phyloP scores from a whole-genome alignment of 2,888 invertebrate genomes.

The Agrotis segetum region DNA sequence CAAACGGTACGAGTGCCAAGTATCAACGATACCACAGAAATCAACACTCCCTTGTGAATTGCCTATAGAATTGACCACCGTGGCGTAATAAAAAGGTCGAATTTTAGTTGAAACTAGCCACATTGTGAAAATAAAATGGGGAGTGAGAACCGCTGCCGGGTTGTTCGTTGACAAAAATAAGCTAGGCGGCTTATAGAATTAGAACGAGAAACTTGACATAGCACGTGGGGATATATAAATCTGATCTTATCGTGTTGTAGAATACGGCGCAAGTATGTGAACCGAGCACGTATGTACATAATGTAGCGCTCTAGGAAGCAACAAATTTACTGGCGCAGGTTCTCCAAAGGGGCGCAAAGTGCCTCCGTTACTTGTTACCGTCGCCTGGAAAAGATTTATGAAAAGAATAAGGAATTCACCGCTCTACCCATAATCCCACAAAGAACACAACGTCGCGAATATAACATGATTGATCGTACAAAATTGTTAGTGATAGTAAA shows the following conservation, averaged over 20 bases:
- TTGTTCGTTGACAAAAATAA: neutral
- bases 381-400: constrained; percentile 63
- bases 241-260: constrained; percentile 42
- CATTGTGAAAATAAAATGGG: constrained; percentile 2
- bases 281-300: constrained; percentile 53
- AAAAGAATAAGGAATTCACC: constrained; percentile 61
- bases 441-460: constrained; percentile 53
- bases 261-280: constrained; percentile 47
- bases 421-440: constrained; percentile 51
- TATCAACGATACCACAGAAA: constrained; percentile 30
- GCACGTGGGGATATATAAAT: constrained; percentile 43
- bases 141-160: neutral
- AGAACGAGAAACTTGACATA: constrained; percentile 24
- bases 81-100: neutral
- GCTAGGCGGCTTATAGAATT: constrained; percentile 23
- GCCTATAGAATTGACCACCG: neutral
- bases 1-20: constrained; percentile 41
- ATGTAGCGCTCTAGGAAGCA: constrained; percentile 59
- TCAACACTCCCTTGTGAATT: constrained; percentile 21
- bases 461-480: constrained; percentile 56
- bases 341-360: constrained; percentile 61
- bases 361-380: constrained; percentile 64
- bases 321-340: constrained; percentile 60
- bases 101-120: constrained; percentile 3
- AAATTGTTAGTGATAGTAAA: constrained; percentile 36